These are phyloP conservation scores for Apostichopus parvimensis DNA, from an alignment of 35 echinoderm and acorn worm species.

Conservation along the genomic window DNA sequence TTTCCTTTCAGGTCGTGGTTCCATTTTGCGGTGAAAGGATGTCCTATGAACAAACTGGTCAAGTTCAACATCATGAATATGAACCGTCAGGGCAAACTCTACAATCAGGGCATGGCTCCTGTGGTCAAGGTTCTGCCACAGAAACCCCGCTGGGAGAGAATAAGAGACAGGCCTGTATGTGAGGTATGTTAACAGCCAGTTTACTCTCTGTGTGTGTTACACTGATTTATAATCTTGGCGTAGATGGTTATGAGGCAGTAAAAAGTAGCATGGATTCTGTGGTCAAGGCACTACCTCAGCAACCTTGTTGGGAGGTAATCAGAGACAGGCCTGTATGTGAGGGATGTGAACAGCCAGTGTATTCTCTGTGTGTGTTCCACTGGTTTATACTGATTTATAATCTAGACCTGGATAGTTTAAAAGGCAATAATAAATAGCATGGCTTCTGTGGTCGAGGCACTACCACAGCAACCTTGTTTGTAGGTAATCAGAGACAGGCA, in stretches of 20 bases:
- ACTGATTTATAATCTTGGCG: too few species aligned
- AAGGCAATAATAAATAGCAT: constrained; percentile 23
- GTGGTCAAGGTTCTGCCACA: constrained; percentile 92
- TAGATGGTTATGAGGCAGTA: too few species aligned
- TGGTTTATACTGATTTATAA: too few species aligned
- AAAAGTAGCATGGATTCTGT: constrained; percentile 81
- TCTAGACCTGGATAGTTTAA: too few species aligned
- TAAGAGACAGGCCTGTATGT: constrained; percentile 75
- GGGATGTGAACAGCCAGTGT: constrained; percentile 34
- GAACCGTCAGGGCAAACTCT: constrained; percentile 96
- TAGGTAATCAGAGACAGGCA: constrained; percentile 82
- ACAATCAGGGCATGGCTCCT: constrained; percentile 93
- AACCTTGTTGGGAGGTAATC: constrained; percentile 89
- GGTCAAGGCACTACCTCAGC: constrained; percentile 87
- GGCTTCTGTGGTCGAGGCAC: constrained; percentile 83
- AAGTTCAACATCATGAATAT: constrained; percentile 99
- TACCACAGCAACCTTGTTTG: constrained; percentile 95
- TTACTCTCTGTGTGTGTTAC: too few species aligned
- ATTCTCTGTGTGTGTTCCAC: too few species aligned
- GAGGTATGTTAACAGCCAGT: constrained; percentile 58
- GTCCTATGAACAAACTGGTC: constrained; percentile 86
- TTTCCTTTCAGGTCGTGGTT: constrained; percentile 79
- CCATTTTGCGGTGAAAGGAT: constrained; percentile 97
- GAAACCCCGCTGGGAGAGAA: constrained; percentile 94
- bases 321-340: constrained; percentile 83